phyloP scores from a whole-genome alignment of 2,113 vertebrate species.

The Trinectes maculatus region DNA sequence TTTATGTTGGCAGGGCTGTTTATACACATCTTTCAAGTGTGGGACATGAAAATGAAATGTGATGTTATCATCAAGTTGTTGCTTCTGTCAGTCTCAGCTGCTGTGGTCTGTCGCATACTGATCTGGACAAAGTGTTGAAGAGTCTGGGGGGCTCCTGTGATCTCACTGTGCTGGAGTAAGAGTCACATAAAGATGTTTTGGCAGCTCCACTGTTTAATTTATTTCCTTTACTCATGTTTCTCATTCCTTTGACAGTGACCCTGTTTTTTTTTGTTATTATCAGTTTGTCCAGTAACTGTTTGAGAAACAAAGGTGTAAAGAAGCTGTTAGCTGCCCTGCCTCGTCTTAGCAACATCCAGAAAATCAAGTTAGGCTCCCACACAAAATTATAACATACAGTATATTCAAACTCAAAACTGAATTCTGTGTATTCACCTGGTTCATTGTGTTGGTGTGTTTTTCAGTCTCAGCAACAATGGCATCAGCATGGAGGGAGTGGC shows the following conservation, averaged over 20 bases:
- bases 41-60: too few species aligned
- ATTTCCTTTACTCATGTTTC: not conserved
- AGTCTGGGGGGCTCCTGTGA: slow-evolving; percentile 67
- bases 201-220: not conserved
- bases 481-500: slow-evolving; percentile 77
- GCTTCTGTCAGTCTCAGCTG: slow-evolving; percentile 73
- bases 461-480: slow-evolving; percentile 83
- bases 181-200: not conserved
- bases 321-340: slow-evolving; percentile 79
- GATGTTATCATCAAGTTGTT: too few species aligned
- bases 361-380: slow-evolving; percentile 84
- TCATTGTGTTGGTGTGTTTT: slow-evolving; percentile 33
- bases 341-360: slow-evolving; percentile 69
- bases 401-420: too few species aligned
- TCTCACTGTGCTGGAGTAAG: slow-evolving; percentile 83
- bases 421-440: not conserved
- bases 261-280: not conserved
- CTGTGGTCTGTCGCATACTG: slow-evolving; percentile 66
- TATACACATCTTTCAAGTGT: too few species aligned
- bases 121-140: slow-evolving; percentile 72
- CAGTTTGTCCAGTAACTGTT: slow-evolving; percentile 85
- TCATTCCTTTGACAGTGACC: not conserved
- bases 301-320: slow-evolving; percentile 80
- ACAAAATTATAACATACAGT: not conserved
- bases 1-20: too few species aligned